These are phyloP conservation scores for Phoxinus phoxinus DNA, from an alignment of 2,113 vertebrate genomes.

Conservation along the genomic window DNA sequence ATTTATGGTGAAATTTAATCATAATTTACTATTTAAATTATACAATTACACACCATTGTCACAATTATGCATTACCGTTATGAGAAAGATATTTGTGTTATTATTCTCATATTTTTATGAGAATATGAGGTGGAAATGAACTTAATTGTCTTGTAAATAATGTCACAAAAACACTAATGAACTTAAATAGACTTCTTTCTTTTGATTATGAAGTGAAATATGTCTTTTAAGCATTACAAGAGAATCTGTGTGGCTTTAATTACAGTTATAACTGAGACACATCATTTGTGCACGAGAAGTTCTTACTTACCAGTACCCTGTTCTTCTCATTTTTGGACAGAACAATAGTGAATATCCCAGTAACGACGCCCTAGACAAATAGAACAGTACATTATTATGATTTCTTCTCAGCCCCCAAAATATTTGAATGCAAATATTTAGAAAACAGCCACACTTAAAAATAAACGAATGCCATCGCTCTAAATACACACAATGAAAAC, in stretches of 20 bases:
- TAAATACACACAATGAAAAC: not conserved
- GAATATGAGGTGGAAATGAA: not conserved
- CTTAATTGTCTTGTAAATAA: not conserved
- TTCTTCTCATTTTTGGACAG: constrained; percentile 80
- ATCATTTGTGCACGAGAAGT: not conserved
- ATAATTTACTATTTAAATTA: not conserved
- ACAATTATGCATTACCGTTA: no score
- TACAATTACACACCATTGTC: no score
- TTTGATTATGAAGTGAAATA: not conserved
- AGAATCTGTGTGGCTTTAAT: not conserved
- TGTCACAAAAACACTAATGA: no score
- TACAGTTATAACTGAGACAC: not conserved
- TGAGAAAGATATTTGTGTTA: no score
- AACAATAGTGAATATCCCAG: constrained; percentile 81
- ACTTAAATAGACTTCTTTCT: not conserved
- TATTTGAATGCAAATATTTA: not conserved
- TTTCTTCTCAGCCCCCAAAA: not conserved
- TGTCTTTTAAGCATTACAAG: not conserved
- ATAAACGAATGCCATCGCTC: not conserved
- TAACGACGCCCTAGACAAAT: constrained; percentile 69
- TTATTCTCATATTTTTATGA: no score
- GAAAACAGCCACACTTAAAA: not conserved
- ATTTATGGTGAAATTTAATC: not conserved
- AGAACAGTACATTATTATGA: not conserved
- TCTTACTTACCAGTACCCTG: constrained; percentile 75